Evolutionary conservation across 2,888 invertebrate species (phyloP), one percentile per base, ranked within the genome.

Genomic region (Psococerastis gibbosa): DNA sequence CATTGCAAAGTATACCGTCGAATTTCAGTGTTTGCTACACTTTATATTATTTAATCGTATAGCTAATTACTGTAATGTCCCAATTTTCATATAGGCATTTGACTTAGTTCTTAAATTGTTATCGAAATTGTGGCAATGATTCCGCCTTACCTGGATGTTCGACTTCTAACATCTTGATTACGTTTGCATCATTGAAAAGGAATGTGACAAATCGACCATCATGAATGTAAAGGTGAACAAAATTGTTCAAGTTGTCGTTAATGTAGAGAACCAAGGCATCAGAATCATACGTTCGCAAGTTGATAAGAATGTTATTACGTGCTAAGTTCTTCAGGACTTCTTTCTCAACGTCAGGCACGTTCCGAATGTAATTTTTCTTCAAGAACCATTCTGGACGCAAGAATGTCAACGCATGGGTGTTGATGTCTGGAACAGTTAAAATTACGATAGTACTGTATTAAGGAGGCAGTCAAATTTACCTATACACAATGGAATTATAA

Each of bases 211-310:
- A 73, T 6, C 77, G 77, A 11, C 80, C 79, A 48, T 78, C 77
- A 49, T 78, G 74, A 48, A 89, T 75, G 60, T 83, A 85, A 22
- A 91, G 63, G 60, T 91, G 91, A 42, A 89, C 77, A 59, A 92
- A 92, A 61, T 94, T 94, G 58, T 91, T 91, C 46, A 85, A 66
- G 59, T 91, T 81, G 60, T 94, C 92, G 57, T 91, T 87, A 23
- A 88, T 85, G 56, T 92, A 92, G 5, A 92, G 65, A 15, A 92
- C 76, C 52, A 92, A 62, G 0, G 87, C 78, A 50, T 80, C 73
- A 32, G 71, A 68, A 53, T 83, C 83, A 57, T 87, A 87, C 0
- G 92, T 92, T 52, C 92, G 69, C 47, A 94, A 66, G 61, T 89
- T 92, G 57, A 92, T 73, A n/a, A 89, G 67, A 45, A 92, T 74